Evolutionary conservation across 2,113 vertebrate genomes (phyloP).

Genomic region (Tupaia chinensis): DNA sequence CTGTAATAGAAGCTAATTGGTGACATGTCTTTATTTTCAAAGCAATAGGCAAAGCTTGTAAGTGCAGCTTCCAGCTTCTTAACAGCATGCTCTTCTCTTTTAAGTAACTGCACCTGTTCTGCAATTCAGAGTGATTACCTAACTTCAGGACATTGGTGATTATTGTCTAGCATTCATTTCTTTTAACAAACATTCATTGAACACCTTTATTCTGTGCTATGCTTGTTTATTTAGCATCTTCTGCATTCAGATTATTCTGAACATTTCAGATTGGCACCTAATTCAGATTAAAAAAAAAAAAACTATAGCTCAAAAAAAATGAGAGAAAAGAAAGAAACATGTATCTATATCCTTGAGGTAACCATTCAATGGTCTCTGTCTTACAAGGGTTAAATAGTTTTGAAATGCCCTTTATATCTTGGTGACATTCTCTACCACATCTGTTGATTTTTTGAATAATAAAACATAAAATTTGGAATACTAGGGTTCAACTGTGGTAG

Average conservation of each 20-base stretch:
- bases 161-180: constrained; percentile 39
- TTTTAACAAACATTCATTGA: constrained; percentile 49
- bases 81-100: background rate
- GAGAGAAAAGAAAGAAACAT: too few species aligned
- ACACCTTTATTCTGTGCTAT: background rate
- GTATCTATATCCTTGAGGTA: background rate
- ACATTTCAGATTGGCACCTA: background rate
- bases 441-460: background rate
- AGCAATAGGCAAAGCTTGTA: constrained; percentile 24
- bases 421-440: background rate
- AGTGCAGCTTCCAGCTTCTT: constrained; percentile 56
- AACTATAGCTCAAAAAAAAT: background rate
- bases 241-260: constrained; percentile 36
- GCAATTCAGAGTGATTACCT: background rate
- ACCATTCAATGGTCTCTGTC: background rate
- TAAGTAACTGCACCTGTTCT: constrained; percentile 56
- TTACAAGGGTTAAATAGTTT: background rate
- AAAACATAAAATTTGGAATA: background rate
- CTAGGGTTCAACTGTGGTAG: background rate
- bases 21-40: constrained; percentile 57
- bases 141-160: constrained; percentile 20
- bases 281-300: background rate
- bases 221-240: constrained; percentile 17
- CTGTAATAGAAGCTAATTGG: constrained; percentile 57
- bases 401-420: constrained; percentile 8